Evolutionary conservation across 2,797 vertebrate species (phyloP).

Genomic region (Etheostoma perlongum): DNA sequence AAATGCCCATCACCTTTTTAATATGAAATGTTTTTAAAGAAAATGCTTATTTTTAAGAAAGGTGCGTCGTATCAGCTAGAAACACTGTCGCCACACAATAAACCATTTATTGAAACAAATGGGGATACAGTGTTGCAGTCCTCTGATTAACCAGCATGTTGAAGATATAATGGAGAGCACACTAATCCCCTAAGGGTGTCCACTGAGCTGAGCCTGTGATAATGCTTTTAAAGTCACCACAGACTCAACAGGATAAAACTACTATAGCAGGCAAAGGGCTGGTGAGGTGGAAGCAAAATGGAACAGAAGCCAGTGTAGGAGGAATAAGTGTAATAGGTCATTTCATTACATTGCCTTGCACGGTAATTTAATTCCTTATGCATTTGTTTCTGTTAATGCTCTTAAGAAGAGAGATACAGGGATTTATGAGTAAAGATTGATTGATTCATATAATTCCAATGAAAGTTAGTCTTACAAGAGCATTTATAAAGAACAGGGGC

Average conservation of each 20-base stretch:
- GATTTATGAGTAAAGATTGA: neutral
- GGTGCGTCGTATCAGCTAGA: neutral
- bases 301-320: constrained; percentile 4
- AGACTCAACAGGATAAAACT: neutral
- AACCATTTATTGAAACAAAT: neutral
- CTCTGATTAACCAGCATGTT: neutral
- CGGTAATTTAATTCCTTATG: neutral
- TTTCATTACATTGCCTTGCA: neutral
- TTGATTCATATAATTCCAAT: neutral
- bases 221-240: constrained; percentile 4
- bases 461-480: neutral
- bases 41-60: too few relatives aligned
- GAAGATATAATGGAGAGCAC: neutral
- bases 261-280: neutral
- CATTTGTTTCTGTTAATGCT: neutral
- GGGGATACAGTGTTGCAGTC: neutral
- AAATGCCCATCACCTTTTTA: too few relatives aligned
- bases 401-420: neutral
- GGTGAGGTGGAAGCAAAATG: neutral
- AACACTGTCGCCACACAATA: neutral
- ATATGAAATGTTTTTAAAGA: too few relatives aligned
- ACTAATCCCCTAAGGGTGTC: neutral
- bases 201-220: constrained; percentile 16
- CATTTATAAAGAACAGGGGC: neutral
- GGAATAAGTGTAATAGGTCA: neutral